Percentiles rank a stretch among this genome's conserved stretches.
Evolutionary conservation across 2,797 vertebrate species (phyloP).

Genomic region (Hipposideros larvatus): DNA sequence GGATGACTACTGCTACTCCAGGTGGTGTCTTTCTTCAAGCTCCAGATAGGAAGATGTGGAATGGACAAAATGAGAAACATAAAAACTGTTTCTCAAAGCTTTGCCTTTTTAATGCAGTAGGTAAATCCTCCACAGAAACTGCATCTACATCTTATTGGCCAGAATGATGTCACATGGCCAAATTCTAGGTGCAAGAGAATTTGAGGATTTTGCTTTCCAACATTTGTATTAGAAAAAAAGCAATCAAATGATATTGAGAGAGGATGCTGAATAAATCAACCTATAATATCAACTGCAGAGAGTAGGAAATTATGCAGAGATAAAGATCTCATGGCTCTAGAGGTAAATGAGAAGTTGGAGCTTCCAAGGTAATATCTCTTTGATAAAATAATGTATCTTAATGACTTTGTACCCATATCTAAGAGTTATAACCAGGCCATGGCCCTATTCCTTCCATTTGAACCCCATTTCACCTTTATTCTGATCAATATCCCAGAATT

Average conservation of each 20-base stretch:
- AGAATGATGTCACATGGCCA: neutral
- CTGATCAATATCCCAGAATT: neutral
- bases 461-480: conserved; percentile 33
- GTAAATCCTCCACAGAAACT: neutral
- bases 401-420: neutral
- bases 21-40: neutral
- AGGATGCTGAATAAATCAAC: neutral
- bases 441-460: neutral
- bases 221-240: neutral
- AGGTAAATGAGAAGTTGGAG: neutral
- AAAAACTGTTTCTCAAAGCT: neutral
- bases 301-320: neutral
- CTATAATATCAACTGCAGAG: neutral
- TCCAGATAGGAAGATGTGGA: neutral
- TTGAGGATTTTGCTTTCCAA: conserved; percentile 35
- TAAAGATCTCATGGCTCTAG: neutral
- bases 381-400: neutral
- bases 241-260: neutral
- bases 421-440: neutral
- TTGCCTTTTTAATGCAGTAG: neutral
- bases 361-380: neutral
- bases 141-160: neutral
- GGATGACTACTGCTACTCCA: neutral
- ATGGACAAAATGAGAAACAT: neutral
- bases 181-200: neutral